Evolutionary conservation across 2,113 vertebrate genomes (phyloP), one percentile per base, ranked within the genome.

Genomic region (Guaruba guarouba): DNA sequence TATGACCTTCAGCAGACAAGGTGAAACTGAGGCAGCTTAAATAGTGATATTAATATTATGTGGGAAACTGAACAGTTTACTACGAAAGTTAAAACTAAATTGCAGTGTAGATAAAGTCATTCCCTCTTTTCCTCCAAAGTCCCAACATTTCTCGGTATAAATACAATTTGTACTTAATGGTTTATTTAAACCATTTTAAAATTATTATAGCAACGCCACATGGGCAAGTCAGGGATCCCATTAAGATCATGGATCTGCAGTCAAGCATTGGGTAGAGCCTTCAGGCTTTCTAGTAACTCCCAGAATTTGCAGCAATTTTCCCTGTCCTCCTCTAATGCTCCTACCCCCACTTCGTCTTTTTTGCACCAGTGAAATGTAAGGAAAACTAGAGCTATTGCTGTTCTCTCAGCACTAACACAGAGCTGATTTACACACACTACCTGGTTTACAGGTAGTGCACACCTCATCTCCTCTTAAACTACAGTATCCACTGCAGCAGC

Each of bases 231-330:
- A 90, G 41, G 22, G 51, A 46, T 85, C 41, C 37, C 55, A 90
- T 44, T 1, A 35, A 0, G 0, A 66, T 25, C 18, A 13, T 0
- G 0, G 31, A 75, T 9, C 61, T 62, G 41, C 25, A 44, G 33
- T 4, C n/a, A 54, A 68, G 69, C 28, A 49, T 9, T 0, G 61
- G 5, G 9, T 2, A 77, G n/a, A 18, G 4, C 23, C 28, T 62
- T 51, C 44, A 85, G 49, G 44, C 46, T 82, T 68, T 9, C 2
- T 20, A 68, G 48, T 1, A 23, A 51, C 1, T 11, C 18, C 16
- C 18, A 16, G 43, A 23, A 62, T 27, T 27, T 23, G 23, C 37
- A 70, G 51, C 54, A 66, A 6, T 59, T 74, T 19, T 31, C 28
- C 27, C 7, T 31, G 27, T 63, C 14, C 25, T 69, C 15, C 43